Evolutionary conservation across 2,113 vertebrate species (phyloP), one percentile per base, ranked within the genome.

Genomic region (Oncorhynchus kisutch): DNA sequence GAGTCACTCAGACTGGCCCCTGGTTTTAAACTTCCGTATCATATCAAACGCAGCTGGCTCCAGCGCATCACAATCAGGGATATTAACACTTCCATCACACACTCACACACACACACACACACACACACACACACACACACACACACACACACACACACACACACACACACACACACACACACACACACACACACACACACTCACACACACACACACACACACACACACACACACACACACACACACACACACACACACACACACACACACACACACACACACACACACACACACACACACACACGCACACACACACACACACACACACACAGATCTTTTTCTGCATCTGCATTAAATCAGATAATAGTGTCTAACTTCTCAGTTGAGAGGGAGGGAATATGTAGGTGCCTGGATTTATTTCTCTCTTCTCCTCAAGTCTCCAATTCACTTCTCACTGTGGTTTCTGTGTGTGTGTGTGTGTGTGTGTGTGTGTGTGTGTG

Each of bases 401-500:
- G 49, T 16, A 4, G 49, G 13, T 51, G 0, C 49, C 14, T 51
- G 4, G 1, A 54, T 54, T 1, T 51, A 4, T 51, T 4, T 16
- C 49, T 54, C 16, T 3, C 4, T 54, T 54, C 51, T 18, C 51
- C 51, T 54, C 51, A 24, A n/a, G 8, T 62, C 59, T n/a, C 65
- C 9, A 24, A 9, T 11, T 45, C 8, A 45, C 39, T 3, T 45
- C 39, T 22, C n/a, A 65, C 62, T 65, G 18, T 65, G 62, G 62
- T 24, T 5, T 65, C 1, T 65, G 9, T 65, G 62, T 65, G 62
- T 64, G 60, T 64, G 60, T 64, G 60, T 64, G 60, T 64, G 16
- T 64, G 60, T 64, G 60, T 64, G 60, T 64, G 1, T 64, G 60
- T 64, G 60, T 64, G 22, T 64, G 60, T 64, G 60, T 64, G 60